These are phyloP conservation scores for Calypte anna DNA, from an alignment of 2,113 vertebrate species.

Conservation along the genomic window DNA sequence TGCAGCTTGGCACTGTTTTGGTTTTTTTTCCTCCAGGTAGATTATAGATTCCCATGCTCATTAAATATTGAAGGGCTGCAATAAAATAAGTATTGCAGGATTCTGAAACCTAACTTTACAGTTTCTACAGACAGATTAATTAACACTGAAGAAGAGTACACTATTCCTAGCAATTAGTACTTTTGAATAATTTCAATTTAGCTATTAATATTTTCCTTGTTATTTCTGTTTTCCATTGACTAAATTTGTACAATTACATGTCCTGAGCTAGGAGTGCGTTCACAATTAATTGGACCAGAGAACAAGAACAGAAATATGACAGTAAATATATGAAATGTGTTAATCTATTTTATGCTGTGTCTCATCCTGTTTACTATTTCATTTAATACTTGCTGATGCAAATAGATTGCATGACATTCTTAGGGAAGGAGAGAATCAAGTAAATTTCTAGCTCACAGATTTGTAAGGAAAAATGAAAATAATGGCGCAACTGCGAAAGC, in stretches of 20 bases:
- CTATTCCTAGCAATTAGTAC: constrained; percentile 17
- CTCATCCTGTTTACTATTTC: neutral
- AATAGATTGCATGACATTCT: neutral
- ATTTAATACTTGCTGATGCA: neutral
- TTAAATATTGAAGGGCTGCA: constrained; percentile 55
- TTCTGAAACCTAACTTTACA: constrained; percentile 15
- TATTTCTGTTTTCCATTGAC: neutral
- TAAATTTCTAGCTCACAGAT: neutral
- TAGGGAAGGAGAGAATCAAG: neutral
- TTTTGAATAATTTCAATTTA: constrained; percentile 20
- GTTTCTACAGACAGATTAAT: constrained; percentile 17
- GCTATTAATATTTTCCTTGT: neutral
- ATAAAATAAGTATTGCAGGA: constrained; percentile 42
- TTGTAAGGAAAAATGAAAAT: neutral
- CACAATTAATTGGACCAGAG: neutral
- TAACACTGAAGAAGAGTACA: constrained; percentile 2
- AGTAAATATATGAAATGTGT: neutral
- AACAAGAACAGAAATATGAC: neutral
- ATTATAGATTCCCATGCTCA: constrained; percentile 57
- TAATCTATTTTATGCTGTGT: neutral
- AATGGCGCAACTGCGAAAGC: neutral
- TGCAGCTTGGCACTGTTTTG: constrained; percentile 16
- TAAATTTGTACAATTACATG: neutral
- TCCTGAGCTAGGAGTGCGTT: neutral
- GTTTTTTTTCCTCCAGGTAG: constrained; percentile 21